Evolutionary conservation across 2,113 vertebrate species (phyloP).

Genomic region (Xerus inauris): DNA sequence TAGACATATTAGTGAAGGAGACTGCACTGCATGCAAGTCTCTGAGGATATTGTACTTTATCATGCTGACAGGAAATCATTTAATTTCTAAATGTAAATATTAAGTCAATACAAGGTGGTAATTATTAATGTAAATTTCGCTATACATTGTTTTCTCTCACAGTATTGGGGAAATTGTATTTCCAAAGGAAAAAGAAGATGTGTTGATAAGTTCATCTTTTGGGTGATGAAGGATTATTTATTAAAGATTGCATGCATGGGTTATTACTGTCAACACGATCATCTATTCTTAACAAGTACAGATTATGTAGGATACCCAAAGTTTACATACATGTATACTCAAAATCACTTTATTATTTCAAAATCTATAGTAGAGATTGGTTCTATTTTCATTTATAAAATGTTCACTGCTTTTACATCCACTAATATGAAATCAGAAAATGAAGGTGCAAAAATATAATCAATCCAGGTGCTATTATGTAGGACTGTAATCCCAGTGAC

Average conservation of each 20-base stretch:
- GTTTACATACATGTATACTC: rapidly evolving
- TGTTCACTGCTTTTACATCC: background rate
- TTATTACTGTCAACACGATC: background rate
- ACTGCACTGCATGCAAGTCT: background rate
- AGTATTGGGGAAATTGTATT: background rate
- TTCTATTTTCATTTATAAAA: background rate
- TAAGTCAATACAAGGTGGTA: background rate
- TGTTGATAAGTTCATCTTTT: background rate
- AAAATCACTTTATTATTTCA: background rate
- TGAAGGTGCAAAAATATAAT: background rate
- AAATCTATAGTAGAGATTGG: background rate
- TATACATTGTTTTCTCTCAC: background rate
- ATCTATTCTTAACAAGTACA: background rate
- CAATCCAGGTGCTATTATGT: too few relatives aligned
- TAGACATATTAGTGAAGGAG: background rate
- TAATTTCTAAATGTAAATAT: background rate
- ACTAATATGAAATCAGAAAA: background rate
- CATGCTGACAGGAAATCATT: background rate
- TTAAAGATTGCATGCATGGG: background rate
- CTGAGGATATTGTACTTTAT: background rate
- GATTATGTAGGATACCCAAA: background rate
- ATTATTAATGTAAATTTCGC: background rate
- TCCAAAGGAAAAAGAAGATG: background rate
- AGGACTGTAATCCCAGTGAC: too few relatives aligned
- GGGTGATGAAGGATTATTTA: background rate